Base-by-base conservation (phyloP, 2,113 vertebrate species). In the Sinosuthora webbiana region DNA sequence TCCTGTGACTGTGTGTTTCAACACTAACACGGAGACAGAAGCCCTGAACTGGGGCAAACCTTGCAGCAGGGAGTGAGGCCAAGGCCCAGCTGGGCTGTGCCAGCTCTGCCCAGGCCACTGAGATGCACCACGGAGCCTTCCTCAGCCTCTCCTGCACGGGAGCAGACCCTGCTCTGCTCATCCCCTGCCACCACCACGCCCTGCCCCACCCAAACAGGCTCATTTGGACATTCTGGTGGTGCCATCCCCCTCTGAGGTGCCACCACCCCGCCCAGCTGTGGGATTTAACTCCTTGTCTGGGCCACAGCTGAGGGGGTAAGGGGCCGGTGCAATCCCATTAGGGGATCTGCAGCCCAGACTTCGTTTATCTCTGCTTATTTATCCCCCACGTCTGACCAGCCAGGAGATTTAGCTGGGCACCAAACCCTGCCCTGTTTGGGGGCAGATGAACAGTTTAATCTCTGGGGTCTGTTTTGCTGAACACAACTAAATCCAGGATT, bases 241-340 rank as follows among this genome's bases (percentile, higher is more conserved):
- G 88, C 47, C 76, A 13, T 4, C 42, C n/a, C 69, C 83, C 42
- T 42, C n/a, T 55, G 2, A 68, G 33, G 68, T 17, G 22, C 78
- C 49, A 52, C 15, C 15, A 5, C 20, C 74, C 78, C 74, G 28
- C 73, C 87, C 90, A 84, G 81, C 86, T 75, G 85, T 44, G 91
- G 70, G 96, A 96, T 96, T 96, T 91, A 41, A 37, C 59, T 41
- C 64, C 41, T 76, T 49, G 95, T 96, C 94, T 97, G 79, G 95
- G 75, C 77, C 87, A 87, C 30, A 77, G 65, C 77, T 47, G 68
- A 97, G 89, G 64, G 87, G 89, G 64, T 55, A 83, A 92, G 93
- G 83, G 93, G 85, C 92, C 87, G 94, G 6, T 18, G 28, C 47
- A 83, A 97, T 97, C 97, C 96, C 96, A 97, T 98, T 97, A 98